Conservation (phyloP, 1,140 invertebrate species). For the Conus ventricosus region DNA sequence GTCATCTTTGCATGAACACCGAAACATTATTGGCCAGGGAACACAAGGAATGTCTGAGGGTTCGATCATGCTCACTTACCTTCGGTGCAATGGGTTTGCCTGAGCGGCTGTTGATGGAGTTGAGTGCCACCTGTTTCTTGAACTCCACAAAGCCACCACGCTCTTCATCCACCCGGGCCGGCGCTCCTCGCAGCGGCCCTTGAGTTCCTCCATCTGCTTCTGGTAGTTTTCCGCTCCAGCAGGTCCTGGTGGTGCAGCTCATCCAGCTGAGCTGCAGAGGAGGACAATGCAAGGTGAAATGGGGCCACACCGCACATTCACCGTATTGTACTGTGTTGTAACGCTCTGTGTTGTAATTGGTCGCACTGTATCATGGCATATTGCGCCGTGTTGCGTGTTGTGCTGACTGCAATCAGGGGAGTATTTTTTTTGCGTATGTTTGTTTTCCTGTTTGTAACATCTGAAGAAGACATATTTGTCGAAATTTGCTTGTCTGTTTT, state of each 20-base stretch:
- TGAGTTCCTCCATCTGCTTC: constrained; percentile 65
- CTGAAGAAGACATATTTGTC: no score
- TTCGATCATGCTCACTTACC: constrained; percentile 50
- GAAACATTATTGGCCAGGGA: no score
- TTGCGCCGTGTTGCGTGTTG: no score
- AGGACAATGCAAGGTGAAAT: neutral
- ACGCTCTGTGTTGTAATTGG: no score
- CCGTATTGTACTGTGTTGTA: no score
- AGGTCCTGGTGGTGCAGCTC: constrained; percentile 66
- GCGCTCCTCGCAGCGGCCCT: constrained; percentile 68
- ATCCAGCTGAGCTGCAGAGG: constrained; percentile 67
- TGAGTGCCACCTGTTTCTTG: constrained; percentile 70
- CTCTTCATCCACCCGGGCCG: constrained; percentile 68
- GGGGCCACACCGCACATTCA: neutral
- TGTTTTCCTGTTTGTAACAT: no score
- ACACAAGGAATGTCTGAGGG: no score
- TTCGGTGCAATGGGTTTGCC: constrained; percentile 71
- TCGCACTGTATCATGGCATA: no score
- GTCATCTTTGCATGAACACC: no score
- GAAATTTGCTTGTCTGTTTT: no score
- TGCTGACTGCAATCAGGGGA: no score
- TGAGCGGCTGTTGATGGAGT: constrained; percentile 68
- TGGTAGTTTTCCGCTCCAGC: constrained; percentile 60
- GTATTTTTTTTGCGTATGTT: no score
- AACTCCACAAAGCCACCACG: constrained; percentile 69